Evolutionary conservation across 2,113 vertebrate species (phyloP).

Genomic region (Misgurnus mizolepis): DNA sequence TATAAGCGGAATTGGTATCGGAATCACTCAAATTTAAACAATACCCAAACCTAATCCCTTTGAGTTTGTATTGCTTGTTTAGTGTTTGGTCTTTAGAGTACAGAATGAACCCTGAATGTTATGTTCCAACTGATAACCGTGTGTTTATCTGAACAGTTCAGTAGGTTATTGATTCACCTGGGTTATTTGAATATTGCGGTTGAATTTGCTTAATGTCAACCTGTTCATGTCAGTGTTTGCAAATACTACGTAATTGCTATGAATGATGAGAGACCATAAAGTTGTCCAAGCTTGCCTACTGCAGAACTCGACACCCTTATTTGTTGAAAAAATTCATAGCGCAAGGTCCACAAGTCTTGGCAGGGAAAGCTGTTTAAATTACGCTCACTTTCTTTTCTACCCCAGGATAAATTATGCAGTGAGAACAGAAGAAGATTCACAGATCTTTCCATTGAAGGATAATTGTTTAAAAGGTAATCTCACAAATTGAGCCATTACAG

Average conservation of each 20-base stretch:
- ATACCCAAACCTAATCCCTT: too few relatives aligned
- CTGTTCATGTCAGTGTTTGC: not conserved
- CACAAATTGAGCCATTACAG: conserved; percentile 32
- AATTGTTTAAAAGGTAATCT: conserved; percentile 17
- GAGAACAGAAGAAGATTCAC: not conserved
- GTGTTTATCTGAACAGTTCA: not conserved
- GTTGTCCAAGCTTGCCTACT: conserved; percentile 14
- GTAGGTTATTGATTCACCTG: not conserved
- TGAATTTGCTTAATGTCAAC: not conserved
- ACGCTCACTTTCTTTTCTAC: not conserved
- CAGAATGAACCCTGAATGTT: not conserved
- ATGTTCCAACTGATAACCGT: not conserved
- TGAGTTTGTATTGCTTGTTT: too few relatives aligned
- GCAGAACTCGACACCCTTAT: not conserved
- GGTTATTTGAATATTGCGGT: not conserved
- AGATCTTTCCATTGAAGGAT: not conserved
- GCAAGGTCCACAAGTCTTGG: conserved; percentile 26
- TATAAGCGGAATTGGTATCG: too few relatives aligned
- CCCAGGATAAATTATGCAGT: conserved; percentile 4
- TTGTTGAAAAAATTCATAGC: conserved; percentile 15
- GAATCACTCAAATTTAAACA: too few relatives aligned
- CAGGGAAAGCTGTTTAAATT: conserved; percentile 23
- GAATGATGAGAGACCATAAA: conserved; percentile 8
- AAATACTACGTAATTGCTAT: not conserved
- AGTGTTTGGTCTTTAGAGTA: not conserved